Evolutionary conservation across 2,888 invertebrate species (phyloP).

Genomic region (Hirtodrosophila histrioides): DNA sequence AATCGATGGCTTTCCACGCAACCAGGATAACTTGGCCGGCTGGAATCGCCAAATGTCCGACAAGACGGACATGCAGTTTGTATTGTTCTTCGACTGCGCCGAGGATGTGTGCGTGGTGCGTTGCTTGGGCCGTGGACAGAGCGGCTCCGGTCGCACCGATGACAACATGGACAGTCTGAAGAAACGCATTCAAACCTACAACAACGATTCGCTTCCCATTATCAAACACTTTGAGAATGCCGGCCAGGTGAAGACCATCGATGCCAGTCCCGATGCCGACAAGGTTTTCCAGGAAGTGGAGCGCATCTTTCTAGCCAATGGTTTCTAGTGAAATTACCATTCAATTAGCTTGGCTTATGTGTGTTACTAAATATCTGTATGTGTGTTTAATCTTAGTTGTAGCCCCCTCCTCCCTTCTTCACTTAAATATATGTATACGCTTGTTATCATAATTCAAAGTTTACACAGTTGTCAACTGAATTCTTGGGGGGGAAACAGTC

Average conservation of each 20-base stretch:
- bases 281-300: conserved; percentile 88
- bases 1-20: conserved; percentile 99
- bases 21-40: conserved; percentile 97
- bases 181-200: conserved; percentile 94
- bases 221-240: conserved; percentile 91
- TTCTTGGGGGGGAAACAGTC: conserved; percentile 19
- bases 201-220: conserved; percentile 94
- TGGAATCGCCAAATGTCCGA: conserved; percentile 94
- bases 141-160: conserved; percentile 96
- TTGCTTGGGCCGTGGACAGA: conserved; percentile 93
- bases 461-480: conserved; percentile 9
- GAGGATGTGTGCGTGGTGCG: conserved; percentile 93
- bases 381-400: conserved; percentile 44
- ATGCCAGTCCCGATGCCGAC: conserved; percentile 88
- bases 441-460: conserved; percentile 53
- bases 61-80: conserved; percentile 93
- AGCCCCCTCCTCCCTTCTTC: conserved; percentile 11
- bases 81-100: conserved; percentile 96
- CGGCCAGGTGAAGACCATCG: conserved; percentile 90
- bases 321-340: conserved; percentile 59
- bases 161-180: conserved; percentile 95
- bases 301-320: conserved; percentile 83
- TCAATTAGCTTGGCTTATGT: conserved; percentile 28
- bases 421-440: conserved; percentile 59
- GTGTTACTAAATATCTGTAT: conserved; percentile 9